A percentile compares a stretch with the other conserved stretches of the same genome.
These are phyloP conservation scores for Oreochromis aureus DNA, from an alignment of 2,113 vertebrate genomes.

Conservation along the genomic window DNA sequence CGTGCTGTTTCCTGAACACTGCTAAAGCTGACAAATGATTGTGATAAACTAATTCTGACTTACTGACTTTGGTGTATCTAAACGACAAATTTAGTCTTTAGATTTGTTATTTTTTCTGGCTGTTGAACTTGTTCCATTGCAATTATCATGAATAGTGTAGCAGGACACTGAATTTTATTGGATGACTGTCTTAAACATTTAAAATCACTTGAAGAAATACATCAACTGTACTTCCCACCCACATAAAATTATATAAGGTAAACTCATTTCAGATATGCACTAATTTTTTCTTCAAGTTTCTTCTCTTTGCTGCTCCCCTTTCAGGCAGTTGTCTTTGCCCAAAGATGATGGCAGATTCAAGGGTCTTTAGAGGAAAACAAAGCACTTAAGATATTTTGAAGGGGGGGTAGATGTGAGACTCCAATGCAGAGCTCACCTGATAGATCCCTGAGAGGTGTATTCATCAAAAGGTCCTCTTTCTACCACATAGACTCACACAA, in stretches of 20 bases:
- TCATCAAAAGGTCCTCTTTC: constrained; percentile 75
- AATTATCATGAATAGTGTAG: not conserved
- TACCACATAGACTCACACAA: constrained; percentile 75
- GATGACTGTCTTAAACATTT: not conserved
- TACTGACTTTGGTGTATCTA: not conserved
- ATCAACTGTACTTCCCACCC: not conserved
- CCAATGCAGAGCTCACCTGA: constrained; percentile 84
- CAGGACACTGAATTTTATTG: not conserved
- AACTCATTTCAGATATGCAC: not conserved
- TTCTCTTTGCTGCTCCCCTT: not conserved
- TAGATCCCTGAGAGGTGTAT: constrained; percentile 80
- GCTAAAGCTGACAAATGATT: not conserved
- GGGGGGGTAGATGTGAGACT: constrained; percentile 75
- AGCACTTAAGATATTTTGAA: constrained; percentile 78
- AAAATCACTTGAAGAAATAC: not conserved
- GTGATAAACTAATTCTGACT: not conserved
- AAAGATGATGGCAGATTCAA: constrained; percentile 55
- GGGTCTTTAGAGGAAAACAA: constrained; percentile 72
- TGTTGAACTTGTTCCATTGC: not conserved
- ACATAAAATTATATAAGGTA: not conserved
- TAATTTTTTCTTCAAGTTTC: not conserved
- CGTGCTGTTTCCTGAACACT: not conserved
- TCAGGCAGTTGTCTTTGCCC: constrained; percentile 6
- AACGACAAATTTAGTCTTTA: not conserved
- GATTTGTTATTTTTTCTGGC: not conserved